Evolutionary conservation across 2,888 invertebrate genomes (phyloP).

Genomic region (Macaria notata): DNA sequence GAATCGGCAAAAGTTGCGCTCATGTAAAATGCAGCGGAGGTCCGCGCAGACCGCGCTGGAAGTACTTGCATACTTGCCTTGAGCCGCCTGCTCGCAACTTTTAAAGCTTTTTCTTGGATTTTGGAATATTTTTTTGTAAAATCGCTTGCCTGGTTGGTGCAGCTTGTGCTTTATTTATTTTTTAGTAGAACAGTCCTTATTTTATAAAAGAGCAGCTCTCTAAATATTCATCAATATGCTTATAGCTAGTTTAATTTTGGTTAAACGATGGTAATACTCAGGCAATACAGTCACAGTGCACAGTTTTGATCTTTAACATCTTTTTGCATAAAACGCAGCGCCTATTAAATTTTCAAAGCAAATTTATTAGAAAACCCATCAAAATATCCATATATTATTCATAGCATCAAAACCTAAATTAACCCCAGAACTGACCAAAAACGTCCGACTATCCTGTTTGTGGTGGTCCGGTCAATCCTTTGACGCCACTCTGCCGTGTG

Average conservation of each 20-base stretch:
- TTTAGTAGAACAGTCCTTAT: background rate
- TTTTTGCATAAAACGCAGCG: no score
- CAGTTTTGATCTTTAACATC: no score
- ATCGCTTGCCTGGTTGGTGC: no score
- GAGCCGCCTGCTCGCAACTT: constrained; percentile 32
- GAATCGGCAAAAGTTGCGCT: constrained; percentile 70
- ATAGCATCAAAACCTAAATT: constrained; percentile 32
- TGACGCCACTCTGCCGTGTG: constrained; percentile 53
- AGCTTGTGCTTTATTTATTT: no score
- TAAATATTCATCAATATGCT: no score
- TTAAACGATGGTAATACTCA: no score
- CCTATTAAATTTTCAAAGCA: no score
- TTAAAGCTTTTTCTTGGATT: constrained; percentile 35
- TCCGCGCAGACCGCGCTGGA: constrained; percentile 47
- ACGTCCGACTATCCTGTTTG: constrained; percentile 57
- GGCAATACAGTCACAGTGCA: no score
- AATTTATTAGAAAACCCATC: background rate
- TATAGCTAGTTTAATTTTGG: no score
- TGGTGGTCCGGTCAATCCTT: constrained; percentile 71
- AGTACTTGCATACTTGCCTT: constrained; percentile 58
- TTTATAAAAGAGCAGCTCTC: background rate
- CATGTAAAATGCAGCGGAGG: constrained; percentile 72
- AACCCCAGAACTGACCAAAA: constrained; percentile 50
- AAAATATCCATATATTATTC: constrained; percentile 7
- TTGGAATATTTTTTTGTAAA: constrained; percentile 10